Evolutionary conservation across 2,888 invertebrate species (phyloP).

Genomic region (Dasysyrphus albostriatus): DNA sequence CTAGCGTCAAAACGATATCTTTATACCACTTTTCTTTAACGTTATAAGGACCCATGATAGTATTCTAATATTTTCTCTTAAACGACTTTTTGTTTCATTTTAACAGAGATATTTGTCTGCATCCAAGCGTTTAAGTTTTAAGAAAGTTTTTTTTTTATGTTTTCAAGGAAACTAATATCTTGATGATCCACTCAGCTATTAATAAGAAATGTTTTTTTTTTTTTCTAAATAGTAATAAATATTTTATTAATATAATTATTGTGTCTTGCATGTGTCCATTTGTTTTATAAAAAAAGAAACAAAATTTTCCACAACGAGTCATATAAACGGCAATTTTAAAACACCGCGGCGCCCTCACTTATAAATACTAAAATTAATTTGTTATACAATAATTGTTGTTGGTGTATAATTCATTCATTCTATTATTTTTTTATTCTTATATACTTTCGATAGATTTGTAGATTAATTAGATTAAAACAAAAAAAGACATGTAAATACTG

Average conservation of each 20-base stretch:
- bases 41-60: too few species aligned
- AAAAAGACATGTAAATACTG: conserved; percentile 50
- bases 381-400: conserved; percentile 50
- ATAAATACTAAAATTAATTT: conserved; percentile 64
- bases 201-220: neutral
- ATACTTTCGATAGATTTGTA: conserved; percentile 58
- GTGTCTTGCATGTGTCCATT: conserved; percentile 61
- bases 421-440: conserved; percentile 50
- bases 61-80: too few species aligned
- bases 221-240: conserved; percentile 64
- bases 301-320: conserved; percentile 43
- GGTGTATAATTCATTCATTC: conserved; percentile 69
- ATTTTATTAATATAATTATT: conserved; percentile 73
- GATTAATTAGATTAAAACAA: conserved; percentile 4
- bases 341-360: conserved; percentile 8
- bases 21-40: too few species aligned
- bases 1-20: too few species aligned
- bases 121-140: too few species aligned
- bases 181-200: too few species aligned
- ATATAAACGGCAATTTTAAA: conserved; percentile 43
- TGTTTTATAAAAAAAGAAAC: conserved; percentile 47
- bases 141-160: neutral
- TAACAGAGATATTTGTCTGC: too few species aligned
- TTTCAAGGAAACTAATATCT: too few species aligned
- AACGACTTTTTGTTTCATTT: too few species aligned